Base-by-base conservation (phyloP, 2,797 vertebrate genomes). In the Anolis apletophallus region DNA sequence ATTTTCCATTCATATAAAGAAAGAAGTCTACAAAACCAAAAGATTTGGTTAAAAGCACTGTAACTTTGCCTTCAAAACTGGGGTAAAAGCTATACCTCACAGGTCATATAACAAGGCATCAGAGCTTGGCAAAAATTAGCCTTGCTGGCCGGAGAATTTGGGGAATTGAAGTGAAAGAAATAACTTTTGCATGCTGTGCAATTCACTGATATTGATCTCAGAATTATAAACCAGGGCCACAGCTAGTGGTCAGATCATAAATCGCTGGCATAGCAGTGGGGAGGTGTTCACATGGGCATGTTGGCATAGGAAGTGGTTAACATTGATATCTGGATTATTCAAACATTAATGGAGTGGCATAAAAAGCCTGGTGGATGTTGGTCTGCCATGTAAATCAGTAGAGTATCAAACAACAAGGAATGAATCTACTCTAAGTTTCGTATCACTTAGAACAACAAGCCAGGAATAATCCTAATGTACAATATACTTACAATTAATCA, bases 31-130 rank as follows among this genome's bases (percentile, higher is more conserved):
- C 0, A 16, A 67, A 81, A 40, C 10, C 71, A 80, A 77, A 21
- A 83, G 57, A 59, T 36, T 6, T 72, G 69, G 34, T 79, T 75
- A 50, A 84, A 87, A 83, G 54, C 77, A 84, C 5, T 87, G 79
- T 78, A 84, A 81, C 19, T 34, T 4, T 1, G 59, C 83, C 17
- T 32, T 68, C 86, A 80, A 79, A 19, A 75, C 81, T 64, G 21
- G 46, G 0, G 12, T 72, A 76, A 83, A 40, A 9, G 7, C 34
- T 71, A 34, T 34, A 34, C 17, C 32, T 71, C 26, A 64, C 26
- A 64, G 12, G 4, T 71, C 32, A 34, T 71, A 32, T 32, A 34
- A 34, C 32, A 19, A 21, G 32, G 68, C 68, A 71, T 14, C 6
- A 32, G 32, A 64, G 61, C 26, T 29, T 71, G 5, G 16, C 32